These are phyloP conservation scores for Siniperca chuatsi DNA, from an alignment of 2,113 vertebrate genomes.

Conservation along the genomic window DNA sequence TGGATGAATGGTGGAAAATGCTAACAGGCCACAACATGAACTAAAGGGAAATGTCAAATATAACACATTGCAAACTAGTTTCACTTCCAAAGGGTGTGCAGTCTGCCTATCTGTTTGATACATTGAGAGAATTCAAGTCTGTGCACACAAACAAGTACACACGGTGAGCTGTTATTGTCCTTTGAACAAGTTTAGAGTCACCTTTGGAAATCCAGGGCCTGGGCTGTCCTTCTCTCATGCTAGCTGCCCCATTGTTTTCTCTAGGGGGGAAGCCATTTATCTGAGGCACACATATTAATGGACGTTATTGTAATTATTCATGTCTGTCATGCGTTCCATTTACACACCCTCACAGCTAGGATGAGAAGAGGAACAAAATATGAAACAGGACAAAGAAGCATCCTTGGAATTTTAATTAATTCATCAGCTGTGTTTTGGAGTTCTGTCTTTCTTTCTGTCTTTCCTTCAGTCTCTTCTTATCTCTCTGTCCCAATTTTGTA, in stretches of 20 bases:
- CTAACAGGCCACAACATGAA: background rate
- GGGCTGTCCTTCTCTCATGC: conserved; percentile 1
- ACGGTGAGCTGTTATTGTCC: background rate
- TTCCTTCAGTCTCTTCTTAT: conserved; percentile 38
- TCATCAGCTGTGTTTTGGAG: conserved; percentile 11
- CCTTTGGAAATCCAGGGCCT: conserved; percentile 11
- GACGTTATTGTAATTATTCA: conserved; percentile 54
- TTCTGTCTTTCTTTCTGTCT: conserved; percentile 12
- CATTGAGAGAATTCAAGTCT: conserved; percentile 19
- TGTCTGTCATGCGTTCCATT: conserved; percentile 57
- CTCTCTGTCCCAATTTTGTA: conserved; percentile 37
- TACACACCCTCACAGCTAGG: conserved; percentile 28
- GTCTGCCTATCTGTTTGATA: conserved; percentile 2
- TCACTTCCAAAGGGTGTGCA: background rate
- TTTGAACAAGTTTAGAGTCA: conserved; percentile 29
- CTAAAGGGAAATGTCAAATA: background rate
- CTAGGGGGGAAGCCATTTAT: conserved; percentile 34
- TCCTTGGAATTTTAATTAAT: conserved; percentile 57
- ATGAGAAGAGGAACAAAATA: conserved; percentile 44
- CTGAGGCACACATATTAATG: conserved; percentile 48
- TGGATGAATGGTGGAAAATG: conserved; percentile 19
- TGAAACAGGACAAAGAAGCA: conserved; percentile 39
- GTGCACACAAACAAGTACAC: background rate
- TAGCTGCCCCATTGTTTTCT: background rate
- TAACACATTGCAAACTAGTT: conserved; percentile 29